Evolutionary conservation across 2,888 invertebrate genomes (phyloP).

Genomic region (Podabrus alpinus): DNA sequence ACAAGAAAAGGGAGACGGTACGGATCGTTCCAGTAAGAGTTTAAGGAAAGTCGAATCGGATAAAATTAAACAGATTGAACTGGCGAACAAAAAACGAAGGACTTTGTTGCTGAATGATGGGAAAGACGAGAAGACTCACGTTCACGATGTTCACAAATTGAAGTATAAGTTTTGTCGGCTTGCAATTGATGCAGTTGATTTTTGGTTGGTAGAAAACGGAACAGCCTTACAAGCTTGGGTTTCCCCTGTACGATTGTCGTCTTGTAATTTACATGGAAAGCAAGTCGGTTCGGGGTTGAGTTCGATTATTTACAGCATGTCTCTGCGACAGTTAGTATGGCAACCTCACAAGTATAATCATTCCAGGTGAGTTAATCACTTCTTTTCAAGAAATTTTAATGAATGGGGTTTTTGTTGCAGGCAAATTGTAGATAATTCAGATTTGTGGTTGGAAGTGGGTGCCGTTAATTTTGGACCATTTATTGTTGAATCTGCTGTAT

Average conservation of each 20-base stretch:
- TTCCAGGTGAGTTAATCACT: constrained; percentile 44
- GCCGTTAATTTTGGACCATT: constrained; percentile 88
- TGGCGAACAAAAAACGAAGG: constrained; percentile 40
- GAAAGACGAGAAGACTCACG: constrained; percentile 36
- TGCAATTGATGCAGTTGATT: constrained; percentile 85
- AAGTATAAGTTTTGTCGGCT: constrained; percentile 93
- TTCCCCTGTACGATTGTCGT: constrained; percentile 84
- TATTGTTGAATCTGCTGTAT: constrained; percentile 85
- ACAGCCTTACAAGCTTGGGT: constrained; percentile 88
- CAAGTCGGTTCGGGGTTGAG: constrained; percentile 90
- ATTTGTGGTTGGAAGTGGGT: constrained; percentile 92
- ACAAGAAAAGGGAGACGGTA: background rate
- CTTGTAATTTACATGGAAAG: constrained; percentile 93
- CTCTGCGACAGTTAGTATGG: constrained; percentile 52
- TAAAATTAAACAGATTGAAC: constrained; percentile 35
- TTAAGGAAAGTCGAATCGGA: constrained; percentile 14
- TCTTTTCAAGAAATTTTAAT: background rate
- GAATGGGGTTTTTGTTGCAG: constrained; percentile 19
- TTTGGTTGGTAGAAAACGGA: constrained; percentile 88
- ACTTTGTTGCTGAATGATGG: constrained; percentile 34
- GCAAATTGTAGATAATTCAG: constrained; percentile 56
- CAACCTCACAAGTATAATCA: constrained; percentile 54
- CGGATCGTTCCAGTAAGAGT: constrained; percentile 8
- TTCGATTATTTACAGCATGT: constrained; percentile 66
- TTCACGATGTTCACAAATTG: constrained; percentile 55